Evolutionary conservation across 1,140 invertebrate species (phyloP).

Genomic region (Lordiphosa clarofinis): DNA sequence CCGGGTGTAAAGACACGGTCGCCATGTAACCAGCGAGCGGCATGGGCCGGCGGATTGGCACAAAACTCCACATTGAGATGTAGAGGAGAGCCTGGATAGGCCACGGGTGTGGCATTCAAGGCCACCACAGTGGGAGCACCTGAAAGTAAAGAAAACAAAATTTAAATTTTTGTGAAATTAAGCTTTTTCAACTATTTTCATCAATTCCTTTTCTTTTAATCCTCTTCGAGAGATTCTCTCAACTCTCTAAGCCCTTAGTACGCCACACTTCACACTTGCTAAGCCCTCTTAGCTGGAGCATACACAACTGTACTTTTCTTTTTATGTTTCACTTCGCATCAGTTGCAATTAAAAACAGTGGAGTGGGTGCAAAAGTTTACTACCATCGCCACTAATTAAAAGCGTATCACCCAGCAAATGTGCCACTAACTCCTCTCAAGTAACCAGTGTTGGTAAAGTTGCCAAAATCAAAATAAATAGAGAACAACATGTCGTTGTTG

Average conservation of each 20-base stretch:
- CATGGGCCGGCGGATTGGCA: conserved; percentile 81
- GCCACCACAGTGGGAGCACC: conserved; percentile 81
- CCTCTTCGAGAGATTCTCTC: conserved; percentile 20
- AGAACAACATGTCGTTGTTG: conserved; percentile 49
- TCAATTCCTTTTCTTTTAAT: no score
- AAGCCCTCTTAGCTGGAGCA: conserved; percentile 32
- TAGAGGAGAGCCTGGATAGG: conserved; percentile 81
- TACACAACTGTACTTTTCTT: conserved; percentile 19
- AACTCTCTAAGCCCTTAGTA: conserved; percentile 32
- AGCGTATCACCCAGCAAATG: conserved; percentile 63
- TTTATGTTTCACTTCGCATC: conserved; percentile 34
- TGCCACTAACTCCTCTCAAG: conserved; percentile 38
- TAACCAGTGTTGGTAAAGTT: conserved; percentile 31
- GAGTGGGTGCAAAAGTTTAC: conserved; percentile 43
- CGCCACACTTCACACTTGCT: conserved; percentile 31
- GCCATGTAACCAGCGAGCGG: conserved; percentile 78
- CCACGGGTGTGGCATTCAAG: conserved; percentile 80
- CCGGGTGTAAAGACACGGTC: conserved; percentile 79
- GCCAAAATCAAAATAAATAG: conserved; percentile 69
- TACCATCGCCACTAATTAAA: conserved; percentile 63
- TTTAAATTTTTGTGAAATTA: background rate
- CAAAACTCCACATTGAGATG: conserved; percentile 82
- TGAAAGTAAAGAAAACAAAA: conserved; percentile 37
- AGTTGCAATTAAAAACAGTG: conserved; percentile 48
- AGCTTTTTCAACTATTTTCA: no score